A percentile compares a stretch with the other conserved stretches of the same genome.
Evolutionary conservation across 2,113 vertebrate genomes (phyloP).

Genomic region (Erinaceus europaeus): DNA sequence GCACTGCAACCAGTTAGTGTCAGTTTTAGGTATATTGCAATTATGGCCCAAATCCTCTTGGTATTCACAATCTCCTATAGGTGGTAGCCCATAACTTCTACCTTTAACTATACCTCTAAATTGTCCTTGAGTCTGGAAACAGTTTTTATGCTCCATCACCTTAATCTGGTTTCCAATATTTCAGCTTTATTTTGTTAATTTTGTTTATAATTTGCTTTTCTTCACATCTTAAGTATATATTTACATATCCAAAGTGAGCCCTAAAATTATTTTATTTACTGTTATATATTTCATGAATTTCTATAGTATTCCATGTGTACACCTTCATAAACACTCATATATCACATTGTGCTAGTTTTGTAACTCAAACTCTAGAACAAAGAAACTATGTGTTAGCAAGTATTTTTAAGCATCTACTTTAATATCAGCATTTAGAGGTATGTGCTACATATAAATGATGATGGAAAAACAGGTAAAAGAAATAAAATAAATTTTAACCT

Average conservation of each 20-base stretch:
- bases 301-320: neutral
- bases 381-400: neutral
- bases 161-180: neutral
- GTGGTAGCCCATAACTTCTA: neutral
- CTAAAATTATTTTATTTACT: neutral
- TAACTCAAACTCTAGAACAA: neutral
- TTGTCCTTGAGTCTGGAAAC: neutral
- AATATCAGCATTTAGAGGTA: neutral
- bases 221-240: neutral
- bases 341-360: neutral
- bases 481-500: neutral
- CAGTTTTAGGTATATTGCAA: neutral
- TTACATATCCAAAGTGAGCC: neutral
- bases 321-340: neutral
- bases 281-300: neutral
- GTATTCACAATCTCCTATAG: neutral
- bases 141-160: neutral
- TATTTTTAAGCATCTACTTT: neutral
- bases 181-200: neutral
- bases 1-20: neutral
- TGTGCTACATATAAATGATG: neutral
- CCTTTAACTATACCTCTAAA: neutral
- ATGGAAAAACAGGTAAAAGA: neutral
- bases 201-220: neutral
- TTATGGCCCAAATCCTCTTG: neutral